phyloP scores from a whole-genome alignment of 2,888 invertebrate species.

The Polymixis lichenea region DNA sequence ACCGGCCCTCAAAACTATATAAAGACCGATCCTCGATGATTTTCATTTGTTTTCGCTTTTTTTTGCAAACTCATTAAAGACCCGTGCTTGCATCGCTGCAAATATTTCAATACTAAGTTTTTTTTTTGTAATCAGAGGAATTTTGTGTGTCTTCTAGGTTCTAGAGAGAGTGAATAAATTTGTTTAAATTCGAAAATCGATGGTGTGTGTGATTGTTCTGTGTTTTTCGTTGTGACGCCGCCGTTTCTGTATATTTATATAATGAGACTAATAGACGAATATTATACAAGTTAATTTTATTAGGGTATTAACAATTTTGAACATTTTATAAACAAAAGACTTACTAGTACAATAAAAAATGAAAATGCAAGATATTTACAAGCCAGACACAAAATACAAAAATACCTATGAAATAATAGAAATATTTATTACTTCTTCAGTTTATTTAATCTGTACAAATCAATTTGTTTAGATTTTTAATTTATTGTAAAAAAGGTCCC shows the following conservation, averaged over 20 bases:
- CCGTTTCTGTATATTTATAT: constrained; percentile 42
- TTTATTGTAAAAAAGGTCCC: constrained; percentile 56
- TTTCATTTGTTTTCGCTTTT: neutral
- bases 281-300: constrained; percentile 1
- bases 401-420: constrained; percentile 28
- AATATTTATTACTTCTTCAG: constrained; percentile 2
- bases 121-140: constrained; percentile 39
- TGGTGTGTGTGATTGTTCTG: constrained; percentile 1
- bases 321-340: constrained; percentile 4
- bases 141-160: constrained; percentile 25
- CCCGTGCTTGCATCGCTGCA: neutral
- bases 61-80: too few relatives aligned
- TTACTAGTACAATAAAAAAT: neutral
- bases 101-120: too few relatives aligned
- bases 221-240: constrained; percentile 10
- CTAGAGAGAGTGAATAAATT: constrained; percentile 15
- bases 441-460: constrained; percentile 35
- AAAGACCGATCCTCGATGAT: too few relatives aligned
- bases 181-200: neutral
- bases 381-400: constrained; percentile 58
- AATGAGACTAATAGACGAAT: constrained; percentile 51
- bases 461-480: constrained; percentile 18
- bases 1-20: too few relatives aligned
- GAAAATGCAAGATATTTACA: constrained; percentile 66
- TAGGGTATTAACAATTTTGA: constrained; percentile 26